Evolutionary conservation across 2,888 invertebrate species (phyloP).

Genomic region (Lepidocyrtinus sp.): DNA sequence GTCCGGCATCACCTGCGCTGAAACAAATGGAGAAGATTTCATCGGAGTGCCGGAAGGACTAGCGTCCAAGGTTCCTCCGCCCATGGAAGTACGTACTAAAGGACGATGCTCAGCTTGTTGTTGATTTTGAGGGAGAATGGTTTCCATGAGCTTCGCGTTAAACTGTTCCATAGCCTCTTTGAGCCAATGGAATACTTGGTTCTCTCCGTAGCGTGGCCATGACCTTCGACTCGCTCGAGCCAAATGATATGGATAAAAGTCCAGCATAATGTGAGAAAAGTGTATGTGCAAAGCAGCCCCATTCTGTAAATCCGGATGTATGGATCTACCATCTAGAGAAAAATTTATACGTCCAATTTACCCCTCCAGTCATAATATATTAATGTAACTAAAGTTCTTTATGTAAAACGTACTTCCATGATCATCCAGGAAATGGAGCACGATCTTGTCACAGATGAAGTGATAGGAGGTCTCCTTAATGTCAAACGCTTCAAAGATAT

Average conservation of each 20-base stretch:
- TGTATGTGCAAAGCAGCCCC: constrained; percentile 96
- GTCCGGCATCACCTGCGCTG: neutral
- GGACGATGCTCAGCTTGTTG: constrained; percentile 75
- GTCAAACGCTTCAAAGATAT: constrained; percentile 75
- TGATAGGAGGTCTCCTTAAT: constrained; percentile 99
- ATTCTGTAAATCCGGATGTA: constrained; percentile 83
- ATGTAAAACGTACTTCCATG: constrained; percentile 76
- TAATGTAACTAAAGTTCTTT: constrained; percentile 17
- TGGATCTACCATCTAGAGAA: constrained; percentile 83
- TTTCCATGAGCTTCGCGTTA: constrained; percentile 84
- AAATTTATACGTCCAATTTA: too few species aligned
- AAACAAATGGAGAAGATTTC: constrained; percentile 11
- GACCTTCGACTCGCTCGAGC: constrained; percentile 89
- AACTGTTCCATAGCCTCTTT: constrained; percentile 87
- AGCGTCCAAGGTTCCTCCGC: neutral
- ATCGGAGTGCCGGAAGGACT: constrained; percentile 27
- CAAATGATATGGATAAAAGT: constrained; percentile 97
- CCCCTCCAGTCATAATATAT: too few species aligned
- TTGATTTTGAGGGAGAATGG: constrained; percentile 70
- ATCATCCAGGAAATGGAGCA: constrained; percentile 97
- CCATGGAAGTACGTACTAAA: constrained; percentile 71
- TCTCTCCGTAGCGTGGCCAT: constrained; percentile 88
- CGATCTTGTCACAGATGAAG: constrained; percentile 91
- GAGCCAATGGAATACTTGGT: constrained; percentile 89
- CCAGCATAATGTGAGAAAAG: constrained; percentile 81